These are phyloP conservation scores for Malurus elegans DNA, from an alignment of 2,113 vertebrate genomes.

Conservation along the genomic window DNA sequence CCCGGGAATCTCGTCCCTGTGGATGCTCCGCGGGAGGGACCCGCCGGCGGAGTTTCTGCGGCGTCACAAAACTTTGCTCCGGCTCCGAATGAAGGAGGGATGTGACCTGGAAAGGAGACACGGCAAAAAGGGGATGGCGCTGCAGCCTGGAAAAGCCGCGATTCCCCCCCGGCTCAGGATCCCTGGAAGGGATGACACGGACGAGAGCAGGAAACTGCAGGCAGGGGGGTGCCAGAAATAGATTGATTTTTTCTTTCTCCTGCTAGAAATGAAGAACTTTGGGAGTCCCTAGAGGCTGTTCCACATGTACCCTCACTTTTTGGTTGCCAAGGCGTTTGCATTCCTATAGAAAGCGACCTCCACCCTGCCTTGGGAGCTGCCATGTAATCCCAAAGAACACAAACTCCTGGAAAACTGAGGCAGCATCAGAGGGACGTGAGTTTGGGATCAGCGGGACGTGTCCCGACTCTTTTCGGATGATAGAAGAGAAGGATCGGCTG, in stretches of 20 bases:
- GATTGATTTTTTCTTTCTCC: slow-evolving; percentile 1
- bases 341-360: slow-evolving; percentile 18
- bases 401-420: slow-evolving; percentile 35
- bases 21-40: slow-evolving; percentile 25
- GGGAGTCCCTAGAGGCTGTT: slow-evolving; percentile 42
- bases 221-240: slow-evolving; percentile 56
- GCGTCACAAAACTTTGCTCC: slow-evolving; percentile 26
- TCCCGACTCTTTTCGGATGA: background rate
- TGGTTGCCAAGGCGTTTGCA: slow-evolving; percentile 57
- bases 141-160: background rate
- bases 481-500: background rate
- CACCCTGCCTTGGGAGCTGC: slow-evolving; percentile 44
- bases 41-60: background rate
- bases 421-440: background rate
- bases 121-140: slow-evolving; percentile 14
- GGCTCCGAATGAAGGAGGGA: background rate
- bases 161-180: background rate
- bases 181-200: slow-evolving; percentile 55
- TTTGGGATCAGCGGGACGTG: background rate
- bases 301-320: slow-evolving; percentile 38
- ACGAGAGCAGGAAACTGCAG: slow-evolving; percentile 57
- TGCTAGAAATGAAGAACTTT: slow-evolving; percentile 53
- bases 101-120: slow-evolving; percentile 38
- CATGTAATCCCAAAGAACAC: slow-evolving; percentile 48
- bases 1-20: slow-evolving; percentile 28